Percentiles rank a stretch among this genome's conserved stretches.
These are phyloP conservation scores for Leptinotarsa juncta DNA, from an alignment of 2,888 invertebrate species.

Conservation along the genomic window DNA sequence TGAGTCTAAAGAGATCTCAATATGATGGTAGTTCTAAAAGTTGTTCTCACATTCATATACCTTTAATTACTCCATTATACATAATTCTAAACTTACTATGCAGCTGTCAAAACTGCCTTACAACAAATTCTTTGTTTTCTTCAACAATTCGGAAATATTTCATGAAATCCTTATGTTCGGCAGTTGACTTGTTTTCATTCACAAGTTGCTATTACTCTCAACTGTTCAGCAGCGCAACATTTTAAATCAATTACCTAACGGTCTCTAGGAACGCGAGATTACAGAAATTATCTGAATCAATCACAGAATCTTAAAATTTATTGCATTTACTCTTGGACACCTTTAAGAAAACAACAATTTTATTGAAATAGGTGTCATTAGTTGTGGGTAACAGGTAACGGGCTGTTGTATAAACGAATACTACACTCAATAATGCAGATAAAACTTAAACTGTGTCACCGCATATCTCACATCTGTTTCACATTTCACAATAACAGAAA, in stretches of 20 bases:
- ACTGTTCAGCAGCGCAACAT: too few relatives aligned
- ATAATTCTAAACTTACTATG: too few relatives aligned
- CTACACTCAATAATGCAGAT: background rate
- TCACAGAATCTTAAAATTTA: background rate
- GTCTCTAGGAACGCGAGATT: background rate
- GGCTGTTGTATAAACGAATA: background rate
- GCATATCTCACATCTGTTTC: slow-evolving; percentile 2
- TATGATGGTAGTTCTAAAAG: too few relatives aligned
- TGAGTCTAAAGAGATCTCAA: too few relatives aligned
- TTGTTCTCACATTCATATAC: too few relatives aligned
- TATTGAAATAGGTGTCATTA: background rate
- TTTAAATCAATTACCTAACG: background rate
- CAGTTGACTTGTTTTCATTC: too few relatives aligned
- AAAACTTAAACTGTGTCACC: background rate
- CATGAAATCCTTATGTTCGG: too few relatives aligned
- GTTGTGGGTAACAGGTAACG: background rate
- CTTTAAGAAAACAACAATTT: background rate
- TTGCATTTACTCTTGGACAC: background rate
- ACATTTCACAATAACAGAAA: slow-evolving; percentile 1
- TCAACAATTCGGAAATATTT: too few relatives aligned
- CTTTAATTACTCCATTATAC: too few relatives aligned
- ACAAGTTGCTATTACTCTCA: too few relatives aligned
- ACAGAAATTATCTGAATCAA: background rate
- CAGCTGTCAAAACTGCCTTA: too few relatives aligned
- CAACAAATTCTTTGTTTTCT: too few relatives aligned